Conservation (phyloP, 2,888 invertebrate species). For the Agriopis aurantiaria region DNA sequence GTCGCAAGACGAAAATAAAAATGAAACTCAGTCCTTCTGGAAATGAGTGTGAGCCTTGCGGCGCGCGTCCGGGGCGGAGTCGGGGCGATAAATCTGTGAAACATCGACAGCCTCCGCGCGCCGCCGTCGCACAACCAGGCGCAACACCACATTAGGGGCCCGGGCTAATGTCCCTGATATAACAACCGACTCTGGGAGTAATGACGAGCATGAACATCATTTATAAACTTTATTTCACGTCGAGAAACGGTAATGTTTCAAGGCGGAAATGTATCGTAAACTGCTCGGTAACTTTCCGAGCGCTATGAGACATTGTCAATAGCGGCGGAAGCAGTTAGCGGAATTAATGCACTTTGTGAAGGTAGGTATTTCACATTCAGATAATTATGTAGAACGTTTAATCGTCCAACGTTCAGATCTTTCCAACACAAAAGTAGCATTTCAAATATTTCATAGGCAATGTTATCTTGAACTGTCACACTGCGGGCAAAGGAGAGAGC, state of each 20-base stretch:
- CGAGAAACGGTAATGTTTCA: conserved; percentile 40
- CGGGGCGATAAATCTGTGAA: conserved; percentile 68
- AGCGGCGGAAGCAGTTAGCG: conserved; percentile 22
- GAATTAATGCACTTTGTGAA: conserved; percentile 8
- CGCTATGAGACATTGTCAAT: conserved; percentile 28
- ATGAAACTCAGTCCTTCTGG: conserved; percentile 60
- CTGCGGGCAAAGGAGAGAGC: too few relatives aligned
- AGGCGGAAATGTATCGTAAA: conserved; percentile 44
- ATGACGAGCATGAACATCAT: conserved; percentile 48
- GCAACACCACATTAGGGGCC: conserved; percentile 66
- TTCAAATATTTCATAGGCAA: too few relatives aligned
- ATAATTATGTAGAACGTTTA: too few relatives aligned
- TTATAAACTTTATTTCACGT: conserved; percentile 48
- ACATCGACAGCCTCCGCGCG: conserved; percentile 62
- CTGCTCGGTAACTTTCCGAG: conserved; percentile 27
- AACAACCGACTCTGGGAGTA: conserved; percentile 55
- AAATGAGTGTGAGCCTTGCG: conserved; percentile 56
- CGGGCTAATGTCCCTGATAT: conserved; percentile 67
- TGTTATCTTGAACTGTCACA: not conserved
- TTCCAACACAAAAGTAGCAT: not conserved
- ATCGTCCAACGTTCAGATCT: too few relatives aligned
- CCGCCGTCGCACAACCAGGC: conserved; percentile 62
- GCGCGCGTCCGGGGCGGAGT: conserved; percentile 56
- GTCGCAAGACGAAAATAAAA: conserved; percentile 62
- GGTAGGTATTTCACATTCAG: not conserved